A percentile compares a stretch with the other conserved stretches of the same genome.
These are phyloP conservation scores for Bradynema listronoti DNA, from an alignment of 1,140 invertebrate genomes.

Conservation along the genomic window DNA sequence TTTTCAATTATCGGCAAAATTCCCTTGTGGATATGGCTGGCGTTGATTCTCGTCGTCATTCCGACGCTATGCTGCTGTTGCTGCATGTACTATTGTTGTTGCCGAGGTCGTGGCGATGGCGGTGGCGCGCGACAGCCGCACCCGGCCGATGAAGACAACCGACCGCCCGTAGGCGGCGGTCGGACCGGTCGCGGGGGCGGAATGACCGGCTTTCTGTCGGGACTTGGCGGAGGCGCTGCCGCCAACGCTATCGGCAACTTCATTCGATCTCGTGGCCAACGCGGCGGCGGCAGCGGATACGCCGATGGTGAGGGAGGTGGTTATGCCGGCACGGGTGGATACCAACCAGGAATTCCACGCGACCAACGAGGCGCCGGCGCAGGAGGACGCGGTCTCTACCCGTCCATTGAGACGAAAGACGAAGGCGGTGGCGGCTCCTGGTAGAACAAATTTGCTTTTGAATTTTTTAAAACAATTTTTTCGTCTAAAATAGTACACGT, in stretches of 20 bases:
- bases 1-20: slow-evolving; percentile 18
- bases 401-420: slow-evolving; percentile 14
- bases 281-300: slow-evolving; percentile 3
- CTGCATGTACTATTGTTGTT: slow-evolving; percentile 41
- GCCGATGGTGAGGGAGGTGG: not conserved
- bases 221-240: slow-evolving; percentile 12
- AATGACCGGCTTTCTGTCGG: slow-evolving; percentile 3
- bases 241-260: slow-evolving; percentile 4
- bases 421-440: slow-evolving; percentile 19
- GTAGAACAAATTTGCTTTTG: too few species aligned
- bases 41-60: slow-evolving; percentile 32
- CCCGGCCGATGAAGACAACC: not conserved
- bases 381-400: slow-evolving; percentile 13
- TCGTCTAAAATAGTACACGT: too few species aligned
- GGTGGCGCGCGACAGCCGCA: not conserved
- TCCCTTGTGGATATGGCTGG: slow-evolving; percentile 29
- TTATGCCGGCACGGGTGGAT: not conserved
- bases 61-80: slow-evolving; percentile 42
- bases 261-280: not conserved
- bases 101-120: slow-evolving; percentile 18
- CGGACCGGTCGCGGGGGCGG: slow-evolving; percentile 3
- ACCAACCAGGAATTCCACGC: not conserved
- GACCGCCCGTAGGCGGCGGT: not conserved
- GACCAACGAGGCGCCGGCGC: not conserved
- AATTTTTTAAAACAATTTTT: too few species aligned